Evolutionary conservation across 2,888 invertebrate species (phyloP).

Genomic region (Cabera pusaria): DNA sequence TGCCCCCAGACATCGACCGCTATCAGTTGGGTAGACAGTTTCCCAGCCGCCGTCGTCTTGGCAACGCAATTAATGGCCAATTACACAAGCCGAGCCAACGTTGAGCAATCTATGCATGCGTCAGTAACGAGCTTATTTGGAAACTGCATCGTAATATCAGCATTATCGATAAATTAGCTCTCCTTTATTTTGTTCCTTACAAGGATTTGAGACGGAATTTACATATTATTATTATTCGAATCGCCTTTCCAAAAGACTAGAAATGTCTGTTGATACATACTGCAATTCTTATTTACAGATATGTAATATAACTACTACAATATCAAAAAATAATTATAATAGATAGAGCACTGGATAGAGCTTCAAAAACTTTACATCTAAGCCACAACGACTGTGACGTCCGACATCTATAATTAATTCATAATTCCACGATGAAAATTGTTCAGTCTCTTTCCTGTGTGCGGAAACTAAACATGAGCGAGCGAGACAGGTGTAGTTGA

Average conservation of each 20-base stretch:
- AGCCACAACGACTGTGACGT: conserved; percentile 33
- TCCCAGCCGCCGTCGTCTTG: conserved; percentile 49
- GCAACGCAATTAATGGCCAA: conserved; percentile 59
- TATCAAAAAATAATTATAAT: too few species aligned
- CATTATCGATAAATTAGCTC: too few species aligned
- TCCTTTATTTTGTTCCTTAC: too few species aligned
- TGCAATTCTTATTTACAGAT: too few species aligned
- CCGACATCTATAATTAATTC: conserved; percentile 39
- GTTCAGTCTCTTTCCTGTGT: conserved; percentile 46
- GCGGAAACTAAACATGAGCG: conserved; percentile 29
- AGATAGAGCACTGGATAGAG: too few species aligned
- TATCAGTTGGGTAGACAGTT: conserved; percentile 44
- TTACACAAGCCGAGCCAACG: conserved; percentile 49
- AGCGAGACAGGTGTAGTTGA: conserved; percentile 56
- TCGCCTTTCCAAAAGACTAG: too few species aligned
- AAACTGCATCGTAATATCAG: conserved; percentile 13
- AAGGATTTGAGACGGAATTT: too few species aligned
- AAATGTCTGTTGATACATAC: too few species aligned
- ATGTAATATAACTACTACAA: too few species aligned
- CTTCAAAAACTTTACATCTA: conserved; percentile 15
- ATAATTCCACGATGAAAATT: conserved; percentile 36
- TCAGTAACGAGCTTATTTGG: conserved; percentile 30
- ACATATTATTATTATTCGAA: too few species aligned
- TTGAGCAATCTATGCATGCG: conserved; percentile 29
- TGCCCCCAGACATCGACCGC: conserved; percentile 61